phyloP scores from a whole-genome alignment of 2,797 vertebrate species.

The Menidia menidia region DNA sequence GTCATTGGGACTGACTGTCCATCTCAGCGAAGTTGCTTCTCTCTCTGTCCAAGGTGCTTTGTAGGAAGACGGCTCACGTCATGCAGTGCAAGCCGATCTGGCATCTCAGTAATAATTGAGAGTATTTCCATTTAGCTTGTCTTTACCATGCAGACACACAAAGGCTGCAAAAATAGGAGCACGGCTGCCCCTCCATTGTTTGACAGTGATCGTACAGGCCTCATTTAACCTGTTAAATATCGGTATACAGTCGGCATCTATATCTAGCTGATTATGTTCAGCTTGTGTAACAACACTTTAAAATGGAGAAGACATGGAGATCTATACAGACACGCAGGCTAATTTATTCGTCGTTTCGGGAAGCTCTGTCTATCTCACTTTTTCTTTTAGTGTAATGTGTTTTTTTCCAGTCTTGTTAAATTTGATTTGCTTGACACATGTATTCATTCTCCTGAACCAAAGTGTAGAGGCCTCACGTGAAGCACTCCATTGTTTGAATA shows the following conservation, averaged over 20 bases:
- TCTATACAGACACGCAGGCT: not conserved
- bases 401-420: too few species aligned
- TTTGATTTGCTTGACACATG: too few species aligned
- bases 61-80: constrained; percentile 68
- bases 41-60: constrained; percentile 58
- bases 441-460: too few species aligned
- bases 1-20: constrained; percentile 28
- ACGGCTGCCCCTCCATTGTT: constrained; percentile 26
- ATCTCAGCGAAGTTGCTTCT: constrained; percentile 20
- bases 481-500: too few species aligned
- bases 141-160: constrained; percentile 69
- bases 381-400: too few species aligned
- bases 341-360: not conserved
- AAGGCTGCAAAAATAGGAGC: constrained; percentile 59
- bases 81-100: constrained; percentile 80
- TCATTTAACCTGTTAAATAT: constrained; percentile 12
- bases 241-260: not conserved
- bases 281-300: not conserved
- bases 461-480: too few species aligned
- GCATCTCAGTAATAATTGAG: constrained; percentile 88
- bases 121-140: constrained; percentile 84
- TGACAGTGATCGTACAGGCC: constrained; percentile 26
- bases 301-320: not conserved
- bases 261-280: not conserved
- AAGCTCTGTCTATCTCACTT: too few species aligned